Evolutionary conservation across 2,797 vertebrate genomes (phyloP).

Genomic region (Darevskia nairensis): DNA sequence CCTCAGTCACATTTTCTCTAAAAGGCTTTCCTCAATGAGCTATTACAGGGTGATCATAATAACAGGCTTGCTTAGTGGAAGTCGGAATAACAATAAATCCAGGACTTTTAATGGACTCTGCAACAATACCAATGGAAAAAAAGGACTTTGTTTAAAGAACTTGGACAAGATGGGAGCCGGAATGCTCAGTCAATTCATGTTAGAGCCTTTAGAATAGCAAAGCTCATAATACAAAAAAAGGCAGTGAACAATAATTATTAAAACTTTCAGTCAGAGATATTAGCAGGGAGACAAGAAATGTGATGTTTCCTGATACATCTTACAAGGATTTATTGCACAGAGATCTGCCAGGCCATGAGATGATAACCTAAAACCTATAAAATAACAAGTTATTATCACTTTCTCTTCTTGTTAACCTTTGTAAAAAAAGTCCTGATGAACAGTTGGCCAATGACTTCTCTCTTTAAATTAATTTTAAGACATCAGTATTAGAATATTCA

Average conservation of each 20-base stretch:
- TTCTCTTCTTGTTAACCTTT: constrained; percentile 60
- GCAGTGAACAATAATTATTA: not conserved
- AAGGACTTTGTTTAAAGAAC: constrained; percentile 40
- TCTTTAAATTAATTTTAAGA: constrained; percentile 53
- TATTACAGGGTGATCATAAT: constrained; percentile 28
- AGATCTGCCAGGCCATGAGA: constrained; percentile 23
- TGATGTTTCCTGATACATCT: not conserved
- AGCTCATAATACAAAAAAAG: constrained; percentile 38
- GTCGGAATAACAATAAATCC: constrained; percentile 45
- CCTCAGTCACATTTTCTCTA: constrained; percentile 42
- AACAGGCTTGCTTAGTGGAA: constrained; percentile 22
- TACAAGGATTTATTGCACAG: constrained; percentile 39
- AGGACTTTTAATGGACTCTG: constrained; percentile 33
- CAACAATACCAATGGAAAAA: constrained; percentile 38
- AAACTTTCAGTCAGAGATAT: constrained; percentile 26
- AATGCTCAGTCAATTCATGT: not conserved
- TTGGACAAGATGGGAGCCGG: not conserved
- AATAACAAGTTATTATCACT: constrained; percentile 59
- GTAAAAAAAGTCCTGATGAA: constrained; percentile 49
- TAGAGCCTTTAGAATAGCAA: constrained; percentile 22
- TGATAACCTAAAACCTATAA: constrained; percentile 51
- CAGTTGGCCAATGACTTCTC: constrained; percentile 45
- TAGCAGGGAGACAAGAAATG: not conserved
- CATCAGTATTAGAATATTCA: constrained; percentile 44
- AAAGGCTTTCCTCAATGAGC: constrained; percentile 12